Evolutionary conservation across 2,797 vertebrate genomes (phyloP), one percentile per base, ranked within the genome.

Genomic region (Phalloptychus januarius): DNA sequence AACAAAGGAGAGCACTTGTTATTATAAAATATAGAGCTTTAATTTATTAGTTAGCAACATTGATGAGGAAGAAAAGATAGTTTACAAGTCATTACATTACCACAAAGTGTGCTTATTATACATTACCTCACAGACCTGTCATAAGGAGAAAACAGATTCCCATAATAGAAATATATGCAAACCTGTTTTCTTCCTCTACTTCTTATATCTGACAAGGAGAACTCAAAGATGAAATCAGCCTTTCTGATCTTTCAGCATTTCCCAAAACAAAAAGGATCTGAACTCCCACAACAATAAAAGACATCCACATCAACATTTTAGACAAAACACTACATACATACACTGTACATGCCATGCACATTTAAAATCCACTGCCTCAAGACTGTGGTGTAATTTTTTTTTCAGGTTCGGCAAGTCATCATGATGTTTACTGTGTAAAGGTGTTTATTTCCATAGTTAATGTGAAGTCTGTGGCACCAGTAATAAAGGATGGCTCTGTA

Each of bases 1-100:
- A 89, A 92, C 77, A 90, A 79, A 92, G 78, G 74, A 87, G 71
- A 86, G 80, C 73, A 7, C 77, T 63, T 93, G 88, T 95, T 96
- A 94, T 96, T 96, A 96, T 96, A 96, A 96, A 96, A 96, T 96
- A 96, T 96, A 96, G 94, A 96, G 93, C 95, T 96, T 95, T 96
- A 93, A 95, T 96, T 96, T 94, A 96, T 96, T 96, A 96, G 95
- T 96, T 91, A 92, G 95, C 95, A 94, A 96, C 96, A 95, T 95
- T 90, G 88, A 96, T 89, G 91, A 92, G 92, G 92, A 94, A 93
- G 92, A 91, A 91, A 91, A 92, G 93, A 91, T 91, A 90, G 79
- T 94, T 91, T 93, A 95, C 93, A 94, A 92, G 90, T 95, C 94
- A 95, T 93, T 94, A 95, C 92, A 91, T 92, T 93, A 95, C 95